Percentiles rank a stretch among this genome's conserved stretches.
Evolutionary conservation across 2,797 vertebrate species (phyloP).

Genomic region (Emydoidea blandingii): DNA sequence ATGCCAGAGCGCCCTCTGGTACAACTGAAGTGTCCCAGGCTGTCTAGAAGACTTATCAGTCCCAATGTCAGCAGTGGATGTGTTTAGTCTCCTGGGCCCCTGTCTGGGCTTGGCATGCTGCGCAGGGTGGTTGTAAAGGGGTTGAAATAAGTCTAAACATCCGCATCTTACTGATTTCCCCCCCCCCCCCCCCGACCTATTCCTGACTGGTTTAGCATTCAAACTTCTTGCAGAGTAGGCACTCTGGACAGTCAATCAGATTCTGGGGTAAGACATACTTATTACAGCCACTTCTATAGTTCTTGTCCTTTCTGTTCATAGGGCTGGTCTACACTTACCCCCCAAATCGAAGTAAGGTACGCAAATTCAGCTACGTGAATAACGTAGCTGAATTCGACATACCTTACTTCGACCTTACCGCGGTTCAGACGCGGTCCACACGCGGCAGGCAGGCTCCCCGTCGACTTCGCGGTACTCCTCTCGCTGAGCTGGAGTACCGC

Average conservation of each 20-base stretch:
- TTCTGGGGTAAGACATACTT: neutral
- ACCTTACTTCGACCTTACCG: too few species aligned
- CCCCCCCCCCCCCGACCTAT: accelerated
- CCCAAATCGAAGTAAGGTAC: too few species aligned
- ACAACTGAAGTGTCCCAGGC: too few species aligned
- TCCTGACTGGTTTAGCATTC: neutral
- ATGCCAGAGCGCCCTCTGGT: too few species aligned
- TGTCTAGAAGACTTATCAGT: neutral
- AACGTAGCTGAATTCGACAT: too few species aligned
- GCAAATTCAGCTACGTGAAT: too few species aligned
- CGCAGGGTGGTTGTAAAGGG: neutral
- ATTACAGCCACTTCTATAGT: neutral
- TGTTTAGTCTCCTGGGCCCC: neutral
- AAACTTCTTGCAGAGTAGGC: neutral
- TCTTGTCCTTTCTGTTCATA: neutral
- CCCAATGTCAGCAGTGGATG: neutral
- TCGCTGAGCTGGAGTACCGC: too few species aligned
- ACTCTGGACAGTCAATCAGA: neutral
- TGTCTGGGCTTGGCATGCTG: neutral
- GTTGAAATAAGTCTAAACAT: neutral
- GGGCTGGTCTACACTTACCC: too few species aligned
- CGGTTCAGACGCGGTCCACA: too few species aligned
- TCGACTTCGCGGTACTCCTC: too few species aligned
- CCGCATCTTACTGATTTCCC: neutral
- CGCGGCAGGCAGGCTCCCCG: too few species aligned